Base-by-base conservation (phyloP, 2,888 invertebrate genomes). In the Periphyllus acericola region DNA sequence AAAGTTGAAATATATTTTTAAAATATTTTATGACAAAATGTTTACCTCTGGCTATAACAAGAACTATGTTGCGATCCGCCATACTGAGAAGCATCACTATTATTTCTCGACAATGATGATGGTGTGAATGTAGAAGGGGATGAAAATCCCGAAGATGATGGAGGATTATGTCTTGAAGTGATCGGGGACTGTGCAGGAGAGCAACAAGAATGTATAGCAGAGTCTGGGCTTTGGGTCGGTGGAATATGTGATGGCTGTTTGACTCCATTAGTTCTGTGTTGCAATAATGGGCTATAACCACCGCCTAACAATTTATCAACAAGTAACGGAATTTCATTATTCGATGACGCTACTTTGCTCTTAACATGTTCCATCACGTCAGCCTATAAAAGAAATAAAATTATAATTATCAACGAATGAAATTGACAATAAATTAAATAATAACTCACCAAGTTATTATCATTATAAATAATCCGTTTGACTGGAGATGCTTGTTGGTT, bases 21-120 rank as follows among this genome's bases (percentile, higher is more conserved):
- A 40, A 46, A 14, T 46, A 46, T 46, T 46, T 46, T 46, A 46
- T 14, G 3, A 46, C 3, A 32, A 5, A 52, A 19, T 11, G 40
- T 76, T 52, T 84, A 90, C 90, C 90, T 90, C 89, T 91, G 90
- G 89, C 90, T 90, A 89, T 91, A 91, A 89, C 90, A 91, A 91
- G 89, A 92, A 87, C 90, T 90, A 89, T 91, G 90, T 89, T 90
- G 90, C 29, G 96, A 96, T 91, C 96, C 97, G 90, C 96, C 96
- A 90, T 96, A 96, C 91, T 96, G 96, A 89, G 97, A 97, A 3
- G 97, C 97, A 91, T 97, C 97, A 90, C 96, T 96, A 92, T 97
- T 97, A 92, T 97, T 97, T 89, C 97, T 94, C 86, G 96, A 96
- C 89, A 97, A 92, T 11, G 87, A 87, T 21, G 96, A 96, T 71